Conservation (phyloP, 2,113 vertebrate genomes). For the Polyodon spathula region DNA sequence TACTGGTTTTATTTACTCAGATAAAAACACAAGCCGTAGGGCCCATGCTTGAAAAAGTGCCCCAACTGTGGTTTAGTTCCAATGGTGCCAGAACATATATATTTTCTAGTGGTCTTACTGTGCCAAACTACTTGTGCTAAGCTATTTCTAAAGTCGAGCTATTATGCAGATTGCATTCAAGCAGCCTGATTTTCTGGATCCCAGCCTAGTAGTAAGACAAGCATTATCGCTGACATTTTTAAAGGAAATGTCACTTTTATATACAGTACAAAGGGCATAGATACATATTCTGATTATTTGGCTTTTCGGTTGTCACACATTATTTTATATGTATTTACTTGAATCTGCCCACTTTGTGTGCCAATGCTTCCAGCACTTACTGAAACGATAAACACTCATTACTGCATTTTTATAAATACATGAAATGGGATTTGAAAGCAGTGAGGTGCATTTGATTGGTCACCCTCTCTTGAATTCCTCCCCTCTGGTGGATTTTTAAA, state of each 20-base stretch:
- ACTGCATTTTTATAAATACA: too few species aligned
- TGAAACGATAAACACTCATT: too few species aligned
- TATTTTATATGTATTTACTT: too few species aligned
- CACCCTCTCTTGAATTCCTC: too few species aligned
- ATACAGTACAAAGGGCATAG: background rate
- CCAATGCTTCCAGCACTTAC: too few species aligned
- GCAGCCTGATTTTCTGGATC: background rate
- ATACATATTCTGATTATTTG: too few species aligned
- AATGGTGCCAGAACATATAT: conserved; percentile 2
- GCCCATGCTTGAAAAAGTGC: background rate
- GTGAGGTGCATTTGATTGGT: too few species aligned
- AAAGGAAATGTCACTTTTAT: background rate
- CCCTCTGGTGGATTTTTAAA: too few species aligned
- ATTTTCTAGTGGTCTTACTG: background rate
- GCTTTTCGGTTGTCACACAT: too few species aligned
- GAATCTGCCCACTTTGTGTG: too few species aligned
- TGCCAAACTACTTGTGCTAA: background rate
- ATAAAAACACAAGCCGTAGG: background rate
- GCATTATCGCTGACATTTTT: background rate
- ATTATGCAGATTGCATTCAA: conserved; percentile 1
- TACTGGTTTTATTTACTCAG: background rate
- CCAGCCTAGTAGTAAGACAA: background rate
- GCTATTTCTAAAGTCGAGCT: background rate
- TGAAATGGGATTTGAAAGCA: too few species aligned
- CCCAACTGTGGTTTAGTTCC: background rate